Evolutionary conservation across 2,888 invertebrate species (phyloP), one percentile per base, ranked within the genome.

Genomic region (Elmis aenea): DNA sequence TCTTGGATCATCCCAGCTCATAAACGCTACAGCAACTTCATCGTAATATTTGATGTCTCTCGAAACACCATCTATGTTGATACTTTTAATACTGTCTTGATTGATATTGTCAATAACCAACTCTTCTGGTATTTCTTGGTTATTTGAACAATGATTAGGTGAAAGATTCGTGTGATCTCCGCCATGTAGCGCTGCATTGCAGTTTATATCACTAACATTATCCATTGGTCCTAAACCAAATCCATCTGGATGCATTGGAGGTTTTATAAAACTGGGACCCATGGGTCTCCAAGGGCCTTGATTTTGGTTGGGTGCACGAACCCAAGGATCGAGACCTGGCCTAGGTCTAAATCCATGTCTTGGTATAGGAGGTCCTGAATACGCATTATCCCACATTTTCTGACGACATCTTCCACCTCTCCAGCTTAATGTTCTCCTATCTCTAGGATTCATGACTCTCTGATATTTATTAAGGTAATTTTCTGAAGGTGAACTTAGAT

Each of bases 11-110:
- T 87, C 85, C 76, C 85, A 85, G 36, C 83, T 84, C 70, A 92
- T 77, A 60, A 94, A 83, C 1, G 89, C 83, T 15, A 93, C 76
- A 0, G 88, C 90, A 1, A 81, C 83, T 42, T 88, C 83, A 11
- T 86, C 89, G 57, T 94, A 92, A 56, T 88, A 90, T 11, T 91
- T 71, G 26, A 91, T 86, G 59, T 89, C 89, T 48, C 88, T 75
- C 0, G 85, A 80, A 10, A 81, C 69, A 0, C 83, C 83, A 60
- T 91, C 91, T 25, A 94, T 89, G 39, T 81, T 81, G 18, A 92
- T 87, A 3, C 83, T 82, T 51, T 83, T 83, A 50, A 84, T 82
- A 1, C 85, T 78, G 57, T 87, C 86, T 33, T 74, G 72, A 48
- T 75, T 71, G 8, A 78, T 76, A 46, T 74, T 73, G 28, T 77